phyloP scores from a whole-genome alignment of 2,113 vertebrate species.

The Gorsachius goisagi region DNA sequence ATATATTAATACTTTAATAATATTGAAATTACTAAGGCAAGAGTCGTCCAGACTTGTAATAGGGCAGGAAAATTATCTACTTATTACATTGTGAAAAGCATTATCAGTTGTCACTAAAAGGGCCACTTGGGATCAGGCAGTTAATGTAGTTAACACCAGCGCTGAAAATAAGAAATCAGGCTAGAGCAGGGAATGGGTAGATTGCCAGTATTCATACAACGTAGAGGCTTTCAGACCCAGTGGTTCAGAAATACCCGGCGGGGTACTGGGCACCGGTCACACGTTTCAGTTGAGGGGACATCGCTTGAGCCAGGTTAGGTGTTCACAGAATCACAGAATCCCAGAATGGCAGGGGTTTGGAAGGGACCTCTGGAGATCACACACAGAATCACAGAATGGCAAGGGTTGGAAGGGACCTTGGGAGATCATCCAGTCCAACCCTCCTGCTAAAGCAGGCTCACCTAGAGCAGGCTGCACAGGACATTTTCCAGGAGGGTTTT shows the following conservation, averaged over 20 bases:
- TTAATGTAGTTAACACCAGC: background rate
- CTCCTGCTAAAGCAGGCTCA: too few species aligned
- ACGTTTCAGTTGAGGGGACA: fast-evolving
- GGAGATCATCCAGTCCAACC: too few species aligned
- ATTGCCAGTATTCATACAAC: background rate
- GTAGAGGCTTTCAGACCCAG: background rate
- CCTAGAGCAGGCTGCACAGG: too few species aligned
- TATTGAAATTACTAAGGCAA: background rate
- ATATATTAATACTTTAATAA: background rate
- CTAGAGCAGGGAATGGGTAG: background rate
- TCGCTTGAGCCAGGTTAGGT: fast-evolving
- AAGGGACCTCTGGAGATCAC: too few species aligned
- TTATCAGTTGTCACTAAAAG: background rate
- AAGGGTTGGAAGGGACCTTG: too few species aligned
- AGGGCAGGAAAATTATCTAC: background rate
- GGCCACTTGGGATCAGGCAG: background rate
- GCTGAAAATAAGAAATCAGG: background rate
- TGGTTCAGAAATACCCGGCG: background rate
- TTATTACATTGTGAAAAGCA: background rate
- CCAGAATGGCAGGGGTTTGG: too few species aligned
- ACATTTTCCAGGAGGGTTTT: too few species aligned
- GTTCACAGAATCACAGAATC: background rate
- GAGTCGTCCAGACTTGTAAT: background rate
- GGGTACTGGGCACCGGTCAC: background rate
- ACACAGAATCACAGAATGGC: too few species aligned